Evolutionary conservation across 2,113 vertebrate species (phyloP), one percentile per base, ranked within the genome.

Genomic region (Leiothrix lutea): DNA sequence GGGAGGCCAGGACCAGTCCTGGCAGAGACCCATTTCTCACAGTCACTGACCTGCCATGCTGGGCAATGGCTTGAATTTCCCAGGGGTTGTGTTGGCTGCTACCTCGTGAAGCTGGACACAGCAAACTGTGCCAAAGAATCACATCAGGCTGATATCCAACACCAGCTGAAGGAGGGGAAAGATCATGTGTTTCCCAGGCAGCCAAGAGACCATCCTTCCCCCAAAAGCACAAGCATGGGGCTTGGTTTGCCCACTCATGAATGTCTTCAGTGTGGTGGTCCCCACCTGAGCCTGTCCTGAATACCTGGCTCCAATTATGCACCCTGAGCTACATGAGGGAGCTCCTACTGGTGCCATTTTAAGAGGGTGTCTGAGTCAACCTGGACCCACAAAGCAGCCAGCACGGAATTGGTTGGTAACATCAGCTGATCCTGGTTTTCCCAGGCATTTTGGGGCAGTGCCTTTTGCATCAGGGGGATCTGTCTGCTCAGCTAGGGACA

Each of bases 101-200:
- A 21, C 83, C 64, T 86, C 11, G 0, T 56, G 90, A 86, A 92
- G 84, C 80, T 80, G 80, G 69, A 54, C 61, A 15, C 9, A 14
- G 85, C 0, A 21, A 93, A 56, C 80, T 11, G 82, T 92, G 92
- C 93, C 95, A 96, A 88, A 51, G 82, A 94, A 96, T 94, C 93
- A 95, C 94, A 92, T 87, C 96, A 79, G 95, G 94, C 96, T 87
- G 92, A 95, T 11, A 96, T 85, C 94, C 94, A 92, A 94, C 44
- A 93, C 94, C 51, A 5, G 79, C 56, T 47, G 48, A 82, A 92
- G 85, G 78, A 95, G 50, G 67, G 72, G 81, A 85, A 81, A 69
- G 78, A 81, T 79, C 53, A 18, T 61, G 53, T 14, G 7, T 25
- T 89, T 85, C 45, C 73, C 89, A 53, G 70, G 69, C 83, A 80